Percentiles rank a stretch among this genome's conserved stretches.
Evolutionary conservation across 2,113 vertebrate species (phyloP).

Genomic region (Rissa tridactyla): DNA sequence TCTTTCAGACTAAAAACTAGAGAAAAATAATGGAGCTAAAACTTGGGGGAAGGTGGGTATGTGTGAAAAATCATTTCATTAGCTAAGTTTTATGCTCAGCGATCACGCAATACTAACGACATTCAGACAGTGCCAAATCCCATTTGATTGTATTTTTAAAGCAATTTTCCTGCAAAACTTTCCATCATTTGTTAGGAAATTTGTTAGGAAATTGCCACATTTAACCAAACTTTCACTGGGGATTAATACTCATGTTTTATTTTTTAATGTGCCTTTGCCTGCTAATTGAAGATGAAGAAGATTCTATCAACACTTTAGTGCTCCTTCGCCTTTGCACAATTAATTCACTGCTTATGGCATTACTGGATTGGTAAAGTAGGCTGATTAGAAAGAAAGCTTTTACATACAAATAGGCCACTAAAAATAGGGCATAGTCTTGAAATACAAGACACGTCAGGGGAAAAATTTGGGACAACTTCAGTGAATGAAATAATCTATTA

Average conservation of each 20-base stretch:
- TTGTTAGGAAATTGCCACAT: neutral
- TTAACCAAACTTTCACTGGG: neutral
- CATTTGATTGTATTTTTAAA: neutral
- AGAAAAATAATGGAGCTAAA: neutral
- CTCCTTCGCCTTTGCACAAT: neutral
- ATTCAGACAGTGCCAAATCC: neutral
- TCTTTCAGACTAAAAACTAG: neutral
- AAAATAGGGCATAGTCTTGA: neutral
- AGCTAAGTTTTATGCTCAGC: neutral
- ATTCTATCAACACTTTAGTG: neutral
- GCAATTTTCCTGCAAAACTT: neutral
- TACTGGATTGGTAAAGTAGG: neutral
- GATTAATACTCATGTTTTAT: neutral
- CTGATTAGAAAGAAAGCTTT: neutral
- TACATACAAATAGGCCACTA: neutral
- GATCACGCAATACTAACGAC: neutral
- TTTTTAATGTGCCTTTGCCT: neutral
- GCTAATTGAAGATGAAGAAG: neutral
- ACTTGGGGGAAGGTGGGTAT: neutral
- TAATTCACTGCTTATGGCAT: neutral
- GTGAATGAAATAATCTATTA: neutral
- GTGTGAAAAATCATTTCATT: neutral
- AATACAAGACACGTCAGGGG: neutral
- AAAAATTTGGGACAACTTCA: neutral
- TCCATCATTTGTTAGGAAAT: neutral